Conservation (phyloP, 2,113 vertebrate species). For the Coryphaenoides rupestris region DNA sequence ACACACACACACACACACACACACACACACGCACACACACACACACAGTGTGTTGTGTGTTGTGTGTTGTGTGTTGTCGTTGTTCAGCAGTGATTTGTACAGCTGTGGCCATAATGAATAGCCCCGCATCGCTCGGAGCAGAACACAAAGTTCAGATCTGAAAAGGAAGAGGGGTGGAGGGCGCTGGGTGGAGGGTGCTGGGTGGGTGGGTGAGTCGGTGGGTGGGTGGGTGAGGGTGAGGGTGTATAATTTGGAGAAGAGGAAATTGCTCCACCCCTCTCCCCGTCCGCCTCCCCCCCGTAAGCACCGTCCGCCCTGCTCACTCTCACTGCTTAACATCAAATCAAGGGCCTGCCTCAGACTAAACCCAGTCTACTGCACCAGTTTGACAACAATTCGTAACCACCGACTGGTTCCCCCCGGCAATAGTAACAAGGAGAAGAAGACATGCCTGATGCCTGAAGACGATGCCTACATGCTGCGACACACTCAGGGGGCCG, state of each 20-base stretch:
- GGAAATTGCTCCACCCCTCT: conserved; percentile 44
- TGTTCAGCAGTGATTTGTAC: conserved; percentile 39
- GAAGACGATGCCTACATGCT: too few relatives aligned
- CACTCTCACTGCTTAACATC: conserved; percentile 53
- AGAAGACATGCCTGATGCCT: too few relatives aligned
- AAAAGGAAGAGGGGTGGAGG: neutral
- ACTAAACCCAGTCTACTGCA: conserved; percentile 31
- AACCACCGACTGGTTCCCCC: neutral
- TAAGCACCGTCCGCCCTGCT: neutral
- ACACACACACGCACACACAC: too few relatives aligned
- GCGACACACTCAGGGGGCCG: too few relatives aligned
- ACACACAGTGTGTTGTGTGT: neutral
- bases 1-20: too few relatives aligned
- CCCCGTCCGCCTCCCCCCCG: neutral
- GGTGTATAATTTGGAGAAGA: conserved; percentile 44
- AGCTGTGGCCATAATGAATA: conserved; percentile 60
- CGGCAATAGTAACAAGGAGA: too few relatives aligned
- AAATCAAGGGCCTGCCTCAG: conserved; percentile 46
- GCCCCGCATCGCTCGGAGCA: conserved; percentile 47
- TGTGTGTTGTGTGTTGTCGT: conserved; percentile 8
- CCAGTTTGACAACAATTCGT: conserved; percentile 3
- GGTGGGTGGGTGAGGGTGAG: neutral
- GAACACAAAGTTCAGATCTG: conserved; percentile 55
- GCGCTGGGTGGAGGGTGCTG: too few relatives aligned
- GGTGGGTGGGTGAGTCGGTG: too few relatives aligned